Base-by-base conservation (phyloP, 2,113 vertebrate species). In the Morone saxatilis region DNA sequence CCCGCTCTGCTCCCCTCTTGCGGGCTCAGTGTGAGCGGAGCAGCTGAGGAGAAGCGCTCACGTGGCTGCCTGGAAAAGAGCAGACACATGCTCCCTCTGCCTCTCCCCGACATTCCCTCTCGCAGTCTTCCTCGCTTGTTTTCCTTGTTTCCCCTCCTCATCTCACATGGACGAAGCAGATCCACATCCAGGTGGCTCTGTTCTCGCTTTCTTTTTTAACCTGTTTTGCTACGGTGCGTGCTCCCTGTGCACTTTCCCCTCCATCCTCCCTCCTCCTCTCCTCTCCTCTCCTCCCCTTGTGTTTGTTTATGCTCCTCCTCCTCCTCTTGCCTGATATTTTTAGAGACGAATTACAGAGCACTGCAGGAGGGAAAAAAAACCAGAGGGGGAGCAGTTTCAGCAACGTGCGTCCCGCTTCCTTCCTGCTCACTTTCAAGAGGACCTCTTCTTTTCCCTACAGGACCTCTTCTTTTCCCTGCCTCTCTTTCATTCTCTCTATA, bases 311-410 rank as follows among this genome's bases (percentile, higher is more conserved):
- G 92, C 92, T 86, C 91, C 90, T 86, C 89, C 90, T 84, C 85
- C 76, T 91, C 84, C 76, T 90, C 66, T 88, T 90, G 87, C 82
- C 68, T 89, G 94, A 89, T 95, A 95, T 95, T 94, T 95, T 94
- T 94, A 94, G 93, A 90, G 86, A 75, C 83, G 88, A 93, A 92
- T 95, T 91, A 91, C 89, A 89, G 84, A 89, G 89, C 79, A 88
- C 88, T 86, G 91, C 90, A 81, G 89, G 86, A 88, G 48, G 61
- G 61, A 85, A 77, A 82, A 86, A 88, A 85, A 86, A 70, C 16
- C 68, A 31, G 67, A 80, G 68, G 81, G 80, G 81, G 87, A 91
- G 90, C 89, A 90, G 91, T 92, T 90, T 92, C 40, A 10, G 84
- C 90, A 92, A 91, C 89, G 86, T 92, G 91, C 84, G 79, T 92